Base-by-base conservation (phyloP, 2,797 vertebrate species). In the Octomys mimax region DNA sequence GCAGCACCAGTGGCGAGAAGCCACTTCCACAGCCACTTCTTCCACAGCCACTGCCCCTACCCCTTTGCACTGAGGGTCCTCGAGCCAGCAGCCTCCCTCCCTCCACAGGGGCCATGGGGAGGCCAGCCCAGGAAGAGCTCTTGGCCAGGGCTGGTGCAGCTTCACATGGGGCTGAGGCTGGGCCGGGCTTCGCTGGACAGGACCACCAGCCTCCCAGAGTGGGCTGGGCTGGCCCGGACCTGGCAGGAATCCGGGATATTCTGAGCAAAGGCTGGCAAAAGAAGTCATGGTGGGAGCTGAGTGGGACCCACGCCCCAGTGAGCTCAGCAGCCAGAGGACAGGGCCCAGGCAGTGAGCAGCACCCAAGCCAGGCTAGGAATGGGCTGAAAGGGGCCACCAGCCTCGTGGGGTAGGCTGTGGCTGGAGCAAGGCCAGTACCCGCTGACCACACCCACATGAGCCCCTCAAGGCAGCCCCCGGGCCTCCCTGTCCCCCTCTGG, bases 51-150 rank as follows among this genome's bases (percentile, higher is more conserved):
- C 49, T 59, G 11, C n/a, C 62, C 78, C 80, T 7, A 21, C 4
- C 42, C 86, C n/a, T 16, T 13, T 6, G 46, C 1, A 39, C 18
- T 11, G 3, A 4, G 0, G 0, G 5, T 49, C n/a, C 64, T 26
- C 16, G 2, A 1, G 46, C 31, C 61, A 54, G 66, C 61, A 36
- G 61, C 71, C 61, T 39, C 70, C 31, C 54, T 5, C 33, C 1
- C 68, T 39, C 46, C 59, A 19, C 19, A 1, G 62, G 2, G 7
- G 33, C 89, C 33, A 28, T 8, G 31, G 62, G 5, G 3, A 52
- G 87, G 42, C 61, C 19, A 0, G 13, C 26, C 64, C 7, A 3
- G 14, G 42, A 36, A 26, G 42, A 28, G 75, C 16, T 36, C 54
- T 73, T 18, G 14, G 22, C 16, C 59, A 19, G 39, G 10, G 21